Conservation (phyloP, 2,888 invertebrate genomes). For the Sturmia bella region DNA sequence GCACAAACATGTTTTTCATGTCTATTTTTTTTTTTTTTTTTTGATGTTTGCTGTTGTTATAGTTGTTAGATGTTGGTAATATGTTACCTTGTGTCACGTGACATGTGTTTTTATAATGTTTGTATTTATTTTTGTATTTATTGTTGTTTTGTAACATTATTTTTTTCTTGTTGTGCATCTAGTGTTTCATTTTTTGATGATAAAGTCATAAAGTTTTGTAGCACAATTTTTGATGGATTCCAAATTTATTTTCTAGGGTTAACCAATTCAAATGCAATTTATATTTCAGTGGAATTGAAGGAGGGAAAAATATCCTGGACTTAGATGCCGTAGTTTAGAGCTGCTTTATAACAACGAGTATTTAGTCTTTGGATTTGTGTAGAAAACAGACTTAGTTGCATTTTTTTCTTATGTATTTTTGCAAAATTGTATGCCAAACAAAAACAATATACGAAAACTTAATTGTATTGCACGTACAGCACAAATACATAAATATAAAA, state of each 20-base stretch:
- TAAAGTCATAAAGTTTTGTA: constrained; percentile 63
- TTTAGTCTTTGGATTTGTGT: no score
- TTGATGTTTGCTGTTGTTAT: constrained; percentile 60
- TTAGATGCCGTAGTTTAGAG: no score
- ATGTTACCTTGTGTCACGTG: constrained; percentile 70
- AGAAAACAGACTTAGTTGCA: no score
- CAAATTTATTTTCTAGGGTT: not conserved
- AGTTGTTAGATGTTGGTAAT: constrained; percentile 68
- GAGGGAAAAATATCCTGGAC: not conserved
- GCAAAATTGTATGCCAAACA: no score
- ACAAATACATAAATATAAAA: no score
- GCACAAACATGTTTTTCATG: constrained; percentile 48
- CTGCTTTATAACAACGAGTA: no score
- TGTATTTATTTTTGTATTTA: constrained; percentile 56
- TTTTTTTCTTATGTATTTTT: no score
- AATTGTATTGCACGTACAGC: no score
- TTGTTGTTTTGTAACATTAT: constrained; percentile 26
- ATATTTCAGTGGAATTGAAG: not conserved
- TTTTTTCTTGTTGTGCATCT: constrained; percentile 26
- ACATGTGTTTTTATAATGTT: constrained; percentile 66
- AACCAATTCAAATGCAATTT: not conserved
- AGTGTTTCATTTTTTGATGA: constrained; percentile 56
- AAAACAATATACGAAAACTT: no score
- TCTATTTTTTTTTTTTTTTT: constrained; percentile 39
- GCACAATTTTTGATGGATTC: constrained; percentile 37